Evolutionary conservation across 2,797 vertebrate genomes (phyloP).

Genomic region (Typhlichthys subterraneus): DNA sequence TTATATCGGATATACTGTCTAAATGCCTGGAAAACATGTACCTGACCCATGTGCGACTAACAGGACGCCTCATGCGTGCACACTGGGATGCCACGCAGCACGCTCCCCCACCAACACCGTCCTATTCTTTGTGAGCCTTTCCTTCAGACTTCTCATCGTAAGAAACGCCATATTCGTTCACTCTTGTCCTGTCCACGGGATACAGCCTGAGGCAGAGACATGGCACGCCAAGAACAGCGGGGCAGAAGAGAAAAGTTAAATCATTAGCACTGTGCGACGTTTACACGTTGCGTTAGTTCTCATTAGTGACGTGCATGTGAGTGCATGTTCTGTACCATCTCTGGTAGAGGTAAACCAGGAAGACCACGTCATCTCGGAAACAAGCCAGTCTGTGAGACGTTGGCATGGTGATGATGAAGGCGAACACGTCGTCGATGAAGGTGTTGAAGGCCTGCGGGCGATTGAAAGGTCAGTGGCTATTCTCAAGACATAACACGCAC

Average conservation of each 20-base stretch:
- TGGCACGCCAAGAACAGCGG: not conserved
- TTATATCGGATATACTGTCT: not conserved
- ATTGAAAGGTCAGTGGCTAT: not conserved
- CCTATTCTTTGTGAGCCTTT: slow-evolving; percentile 84
- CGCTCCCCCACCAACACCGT: not conserved
- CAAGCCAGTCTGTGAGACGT: slow-evolving; percentile 97
- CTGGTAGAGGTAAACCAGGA: slow-evolving; percentile 98
- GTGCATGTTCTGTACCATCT: slow-evolving; percentile 89
- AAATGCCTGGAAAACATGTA: not conserved
- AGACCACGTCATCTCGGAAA: slow-evolving; percentile 96
- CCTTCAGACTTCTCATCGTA: slow-evolving; percentile 86
- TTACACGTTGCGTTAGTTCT: too few relatives aligned
- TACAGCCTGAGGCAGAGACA: slow-evolving; percentile 86
- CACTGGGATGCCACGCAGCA: not conserved
- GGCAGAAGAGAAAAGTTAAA: not conserved
- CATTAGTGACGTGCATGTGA: not conserved
- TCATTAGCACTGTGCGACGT: not conserved
- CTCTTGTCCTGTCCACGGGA: slow-evolving; percentile 96
- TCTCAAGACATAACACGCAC: not conserved
- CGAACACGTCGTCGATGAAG: slow-evolving; percentile 98
- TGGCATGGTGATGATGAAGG: slow-evolving; percentile 99
- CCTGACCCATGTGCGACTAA: slow-evolving; percentile 19
- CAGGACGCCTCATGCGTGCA: not conserved
- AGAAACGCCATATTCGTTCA: slow-evolving; percentile 95
- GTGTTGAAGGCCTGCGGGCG: slow-evolving; percentile 92